phyloP scores from a whole-genome alignment of 37 sponge, comb jelly and placozoan species.

The Beroe forskalii region DNA sequence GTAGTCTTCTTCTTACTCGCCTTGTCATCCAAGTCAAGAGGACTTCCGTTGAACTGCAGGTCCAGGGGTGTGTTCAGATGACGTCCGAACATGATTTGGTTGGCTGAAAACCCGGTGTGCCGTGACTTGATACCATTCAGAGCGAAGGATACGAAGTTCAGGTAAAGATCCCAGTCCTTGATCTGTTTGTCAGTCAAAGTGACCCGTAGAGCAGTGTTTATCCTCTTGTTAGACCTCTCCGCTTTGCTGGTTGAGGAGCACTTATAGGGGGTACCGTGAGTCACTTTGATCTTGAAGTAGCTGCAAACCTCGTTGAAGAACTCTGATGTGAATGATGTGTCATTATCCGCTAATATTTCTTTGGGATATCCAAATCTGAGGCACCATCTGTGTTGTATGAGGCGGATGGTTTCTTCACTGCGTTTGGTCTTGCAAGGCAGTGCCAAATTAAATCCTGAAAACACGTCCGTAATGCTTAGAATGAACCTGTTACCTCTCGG shows the following conservation, averaged over 20 bases:
- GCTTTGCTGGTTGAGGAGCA: background rate
- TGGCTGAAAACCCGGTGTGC: slow-evolving; percentile 2
- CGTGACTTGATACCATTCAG: background rate
- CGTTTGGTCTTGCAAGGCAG: background rate
- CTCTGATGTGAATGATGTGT: background rate
- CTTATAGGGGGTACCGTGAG: background rate
- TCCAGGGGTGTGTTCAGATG: background rate
- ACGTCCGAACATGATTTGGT: background rate
- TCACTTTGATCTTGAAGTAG: slow-evolving; percentile 16
- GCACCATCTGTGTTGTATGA: background rate
- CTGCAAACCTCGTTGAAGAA: background rate
- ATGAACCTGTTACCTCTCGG: background rate
- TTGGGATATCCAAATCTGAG: background rate
- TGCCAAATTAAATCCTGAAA: background rate
- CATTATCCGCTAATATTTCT: background rate
- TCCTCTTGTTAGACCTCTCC: slow-evolving; percentile 1
- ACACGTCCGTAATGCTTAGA: background rate
- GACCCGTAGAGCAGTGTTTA: background rate
- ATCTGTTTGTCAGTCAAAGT: background rate
- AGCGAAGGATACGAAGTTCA: background rate
- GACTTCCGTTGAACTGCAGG: background rate
- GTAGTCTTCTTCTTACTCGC: background rate
- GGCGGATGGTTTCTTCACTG: slow-evolving; percentile 10
- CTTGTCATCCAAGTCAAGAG: background rate
- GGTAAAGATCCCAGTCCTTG: slow-evolving; percentile 3